Conservation (phyloP, 64 coral and sea anemone species). For the Montipora efflorescens region DNA sequence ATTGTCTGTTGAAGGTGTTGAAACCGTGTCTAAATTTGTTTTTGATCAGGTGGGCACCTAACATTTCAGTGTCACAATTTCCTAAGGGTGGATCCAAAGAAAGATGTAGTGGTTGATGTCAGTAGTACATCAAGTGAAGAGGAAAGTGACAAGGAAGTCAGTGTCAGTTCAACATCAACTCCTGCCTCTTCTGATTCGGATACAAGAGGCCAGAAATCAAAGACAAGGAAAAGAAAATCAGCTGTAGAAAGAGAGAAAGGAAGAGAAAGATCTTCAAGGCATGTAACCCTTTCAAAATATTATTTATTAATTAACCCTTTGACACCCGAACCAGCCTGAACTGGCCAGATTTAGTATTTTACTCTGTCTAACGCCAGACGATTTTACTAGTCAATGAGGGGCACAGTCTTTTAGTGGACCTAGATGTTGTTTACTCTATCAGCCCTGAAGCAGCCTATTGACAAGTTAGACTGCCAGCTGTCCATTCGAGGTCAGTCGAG, state of each 20-base stretch:
- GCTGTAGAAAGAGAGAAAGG: constrained; percentile 35
- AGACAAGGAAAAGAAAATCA: constrained; percentile 55
- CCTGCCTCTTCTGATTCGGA: constrained; percentile 60
- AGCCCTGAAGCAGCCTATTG: no score
- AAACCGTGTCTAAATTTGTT: background rate
- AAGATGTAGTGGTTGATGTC: constrained; percentile 97
- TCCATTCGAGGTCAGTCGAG: no score
- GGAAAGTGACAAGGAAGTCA: constrained; percentile 63
- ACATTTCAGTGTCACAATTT: constrained; percentile 98
- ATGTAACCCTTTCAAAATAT: background rate
- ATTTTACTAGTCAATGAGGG: no score
- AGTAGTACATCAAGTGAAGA: constrained; percentile 99
- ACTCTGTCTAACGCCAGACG: no score
- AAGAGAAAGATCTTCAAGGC: constrained; percentile 30
- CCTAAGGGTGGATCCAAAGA: constrained; percentile 86
- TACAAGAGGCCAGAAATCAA: constrained; percentile 8
- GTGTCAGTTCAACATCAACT: constrained; percentile 80
- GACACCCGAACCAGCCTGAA: no score
- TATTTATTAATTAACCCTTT: background rate
- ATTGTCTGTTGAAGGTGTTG: no score
- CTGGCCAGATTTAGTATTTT: no score
- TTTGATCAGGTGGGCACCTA: constrained; percentile 82
- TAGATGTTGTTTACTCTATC: no score
- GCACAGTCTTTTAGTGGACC: no score
- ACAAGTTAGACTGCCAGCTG: no score